Base-by-base conservation (phyloP, 2,113 vertebrate genomes). In the Erpornis zantholeuca region DNA sequence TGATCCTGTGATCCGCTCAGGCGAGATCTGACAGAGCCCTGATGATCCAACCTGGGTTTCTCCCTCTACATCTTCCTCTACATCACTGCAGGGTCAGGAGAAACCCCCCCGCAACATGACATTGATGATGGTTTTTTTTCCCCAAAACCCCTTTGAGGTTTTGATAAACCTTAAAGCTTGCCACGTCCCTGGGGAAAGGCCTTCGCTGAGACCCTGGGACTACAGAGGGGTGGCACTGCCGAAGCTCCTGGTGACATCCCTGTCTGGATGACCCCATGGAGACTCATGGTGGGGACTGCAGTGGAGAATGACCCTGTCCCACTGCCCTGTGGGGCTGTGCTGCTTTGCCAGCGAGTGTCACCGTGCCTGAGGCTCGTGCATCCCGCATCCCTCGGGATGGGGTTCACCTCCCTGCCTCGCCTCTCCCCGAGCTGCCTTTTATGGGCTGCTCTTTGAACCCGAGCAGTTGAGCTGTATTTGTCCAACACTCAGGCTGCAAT, bases 391-490 rank as follows among this genome's bases (percentile, higher is more conserved):
- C 42, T 1, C 1, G 24, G 47, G 54, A 11, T 0, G 3, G 10
- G 1, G 1, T 53, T 80, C 22, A 27, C 47, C 82, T 80, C 45
- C 15, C 5, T 9, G 52, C 20, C 60, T 88, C 12, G 13, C 60
- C 69, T 78, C 75, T 92, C 38, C 29, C 88, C 4, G 3, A 52
- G 86, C 42, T 53, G 80, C 57, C 59, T 92, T 94, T 89, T 17
- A 27, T 3, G n/a, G 78, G 19, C 90, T 93, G 95, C 96, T 93
- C 88, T 93, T 66, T 96, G 95, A 88, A 83, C 95, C 90, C 60
- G 6, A 27, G 85, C 75, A 59, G 82, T n/a, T 24, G 82, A 9
- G 96, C 88, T 20, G 88, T 82, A 76, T 96, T 96, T 90, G 95
- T 95, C 81, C 76, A 90, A 94, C 94, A 92, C 63, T 4, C 21